Conservation (phyloP, 1,140 invertebrate genomes). For the Macrosteles quadrilineatus region DNA sequence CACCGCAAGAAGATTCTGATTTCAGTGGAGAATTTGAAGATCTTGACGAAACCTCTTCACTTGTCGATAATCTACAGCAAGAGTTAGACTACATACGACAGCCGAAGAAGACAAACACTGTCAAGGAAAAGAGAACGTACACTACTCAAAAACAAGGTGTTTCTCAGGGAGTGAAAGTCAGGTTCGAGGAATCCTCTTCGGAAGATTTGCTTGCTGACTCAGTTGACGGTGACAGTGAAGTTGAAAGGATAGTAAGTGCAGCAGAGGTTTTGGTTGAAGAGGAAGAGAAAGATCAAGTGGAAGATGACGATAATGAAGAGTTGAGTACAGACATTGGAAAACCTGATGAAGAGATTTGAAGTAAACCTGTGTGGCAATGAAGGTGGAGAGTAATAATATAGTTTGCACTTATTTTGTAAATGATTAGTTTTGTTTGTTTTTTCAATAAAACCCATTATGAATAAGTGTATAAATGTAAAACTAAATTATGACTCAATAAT, state of each 20-base stretch:
- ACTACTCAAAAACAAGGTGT: not conserved
- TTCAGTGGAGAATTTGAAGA: not conserved
- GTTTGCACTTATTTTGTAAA: too few species aligned
- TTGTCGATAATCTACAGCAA: not conserved
- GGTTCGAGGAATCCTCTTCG: not conserved
- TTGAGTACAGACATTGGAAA: not conserved
- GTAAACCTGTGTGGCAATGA: too few species aligned
- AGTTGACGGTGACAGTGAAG: not conserved
- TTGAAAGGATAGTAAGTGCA: not conserved
- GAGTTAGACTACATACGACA: constrained; percentile 9
- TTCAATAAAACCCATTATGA: too few species aligned
- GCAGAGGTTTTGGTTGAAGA: not conserved
- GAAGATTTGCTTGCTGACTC: not conserved
- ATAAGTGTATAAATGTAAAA: too few species aligned
- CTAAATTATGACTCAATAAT: too few species aligned
- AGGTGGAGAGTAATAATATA: too few species aligned
- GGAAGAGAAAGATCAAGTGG: not conserved
- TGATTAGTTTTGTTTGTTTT: too few species aligned
- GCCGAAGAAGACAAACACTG: not conserved
- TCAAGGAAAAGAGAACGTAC: not conserved
- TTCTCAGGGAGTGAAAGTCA: not conserved
- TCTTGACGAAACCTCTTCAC: not conserved
- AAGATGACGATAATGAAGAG: not conserved
- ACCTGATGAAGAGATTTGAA: too few species aligned
- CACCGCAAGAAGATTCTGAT: constrained; percentile 9